Base-by-base conservation (phyloP, 2,113 vertebrate species). In the Neotoma lepida region DNA sequence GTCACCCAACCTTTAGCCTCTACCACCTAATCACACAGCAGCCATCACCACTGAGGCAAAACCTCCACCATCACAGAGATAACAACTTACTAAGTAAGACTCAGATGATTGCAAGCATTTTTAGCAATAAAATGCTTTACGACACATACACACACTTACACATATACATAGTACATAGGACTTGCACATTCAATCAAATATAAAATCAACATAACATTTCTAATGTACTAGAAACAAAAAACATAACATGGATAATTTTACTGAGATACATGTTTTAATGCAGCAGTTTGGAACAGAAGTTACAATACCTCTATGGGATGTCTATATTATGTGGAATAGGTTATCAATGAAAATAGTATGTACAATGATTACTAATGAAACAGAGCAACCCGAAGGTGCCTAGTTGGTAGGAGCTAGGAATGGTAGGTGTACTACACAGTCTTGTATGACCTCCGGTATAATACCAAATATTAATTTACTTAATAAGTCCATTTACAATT, bases 401-500 rank as follows among this genome's bases (percentile, higher is more conserved):
- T 78, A 78, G 49, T 5, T 54, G 18, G 30, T 64, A 18, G 74
- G 70, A 70, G 14, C 18, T 24, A 51, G 66, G 28, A 33, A 85
- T n/a, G 28, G 44, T 15, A 18, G 44, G 20, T 86, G 17, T 24
- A 86, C 28, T 82, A 63, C 41, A 81, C 58, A 51, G 2, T 56
- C 61, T 70, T 76, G 3, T 26, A 90, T 46, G 80, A 64, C 13
- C 81, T 94, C 51, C 41, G 82, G 58, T 70, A 22, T 81, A 81
- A 49, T 66, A 76, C 18, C 26, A 93, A 22, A 91, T 63, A 77
- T 73, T 91, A 61, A 64, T 71, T 58, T 44, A 92, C 61, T 78
- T 71, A 95, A 61, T 63, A 95, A 61, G 66, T 28, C 58, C 80
- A 86, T 74, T 92, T 76, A 39, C 30, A 88, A 49, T 66, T 77